Evolutionary conservation across 2,888 invertebrate species (phyloP), one percentile per base, ranked within the genome.

Genomic region (Mamestra brassicae): DNA sequence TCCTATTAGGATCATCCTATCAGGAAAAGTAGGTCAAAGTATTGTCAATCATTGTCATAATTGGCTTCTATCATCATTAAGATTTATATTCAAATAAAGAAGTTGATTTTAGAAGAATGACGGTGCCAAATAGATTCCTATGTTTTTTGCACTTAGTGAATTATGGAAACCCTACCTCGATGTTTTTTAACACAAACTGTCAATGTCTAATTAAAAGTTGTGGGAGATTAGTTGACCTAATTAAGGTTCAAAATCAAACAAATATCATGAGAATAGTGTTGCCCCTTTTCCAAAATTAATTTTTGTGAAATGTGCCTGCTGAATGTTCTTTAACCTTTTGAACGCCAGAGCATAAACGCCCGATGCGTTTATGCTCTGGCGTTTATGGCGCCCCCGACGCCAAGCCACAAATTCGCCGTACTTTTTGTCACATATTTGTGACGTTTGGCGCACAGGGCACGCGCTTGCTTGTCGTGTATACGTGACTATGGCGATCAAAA

Each of bases 241-340:
- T 34, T n/a, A 36, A 13, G 34, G 11, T 45, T 13, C 45, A 54
- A 34, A 61, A 34, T 55, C 34, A n/a, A 64, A 6, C 34, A 11
- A 34, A 7, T 50, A 6, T 47, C 10, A 55, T 47, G 47, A 54
- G 15, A 60, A 60, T 34, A 54, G 15, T 60, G 17, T 64, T 54
- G 1, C 3, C 38, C n/a, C 13, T 7, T 15, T 58, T 45, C 11
- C n/a, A 54, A 7, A 47, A 54, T 26, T 15, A 57, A 36, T 62
- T 17, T 13, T n/a, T 61, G 8, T 70, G 13, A 70, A 76, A 42
- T 69, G 50, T 47, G 47, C 13, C 58, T 50, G 64, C 47, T 34
- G 3, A 34, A 71, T 47, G 42, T 60, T 71, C 47, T 55, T 50
- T 42, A n/a, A n/a, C n/a, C n/a, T n/a, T n/a, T n/a, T n/a, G n/a